Conservation (phyloP, 1,140 invertebrate species). For the Sycophila sp. region DNA sequence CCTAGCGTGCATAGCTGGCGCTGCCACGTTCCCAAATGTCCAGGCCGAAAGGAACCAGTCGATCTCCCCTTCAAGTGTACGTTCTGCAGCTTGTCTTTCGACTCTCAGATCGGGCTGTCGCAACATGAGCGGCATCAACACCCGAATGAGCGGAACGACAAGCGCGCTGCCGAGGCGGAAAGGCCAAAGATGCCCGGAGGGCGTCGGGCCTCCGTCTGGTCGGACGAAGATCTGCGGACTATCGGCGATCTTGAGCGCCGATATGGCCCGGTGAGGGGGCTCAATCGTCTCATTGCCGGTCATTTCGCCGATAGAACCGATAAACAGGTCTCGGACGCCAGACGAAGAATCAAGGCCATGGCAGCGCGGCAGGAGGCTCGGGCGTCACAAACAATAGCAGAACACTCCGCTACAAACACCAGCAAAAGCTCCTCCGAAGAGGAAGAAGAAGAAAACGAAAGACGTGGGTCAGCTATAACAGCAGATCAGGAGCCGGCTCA, state of each 20-base stretch:
- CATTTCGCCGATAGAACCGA: background rate
- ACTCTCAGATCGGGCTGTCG: background rate
- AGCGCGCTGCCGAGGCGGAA: background rate
- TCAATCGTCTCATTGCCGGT: background rate
- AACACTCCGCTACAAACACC: no score
- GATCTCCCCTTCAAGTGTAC: background rate
- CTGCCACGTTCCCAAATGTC: background rate
- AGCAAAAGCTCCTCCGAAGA: no score
- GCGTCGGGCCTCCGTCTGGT: background rate
- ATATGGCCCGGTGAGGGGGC: background rate
- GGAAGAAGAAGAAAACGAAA: no score
- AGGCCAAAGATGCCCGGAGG: background rate
- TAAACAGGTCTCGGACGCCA: background rate
- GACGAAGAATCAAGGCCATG: background rate
- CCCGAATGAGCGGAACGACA: background rate
- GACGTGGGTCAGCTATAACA: background rate
- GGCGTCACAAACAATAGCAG: no score
- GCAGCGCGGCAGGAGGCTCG: no score
- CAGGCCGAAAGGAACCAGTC: background rate
- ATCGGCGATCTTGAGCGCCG: background rate
- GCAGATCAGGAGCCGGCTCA: background rate
- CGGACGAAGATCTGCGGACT: background rate
- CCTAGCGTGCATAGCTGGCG: no score
- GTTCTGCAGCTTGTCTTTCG: background rate
- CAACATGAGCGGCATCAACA: background rate